phyloP scores from a whole-genome alignment of 2,113 vertebrate species.

The Callopanchax toddi region DNA sequence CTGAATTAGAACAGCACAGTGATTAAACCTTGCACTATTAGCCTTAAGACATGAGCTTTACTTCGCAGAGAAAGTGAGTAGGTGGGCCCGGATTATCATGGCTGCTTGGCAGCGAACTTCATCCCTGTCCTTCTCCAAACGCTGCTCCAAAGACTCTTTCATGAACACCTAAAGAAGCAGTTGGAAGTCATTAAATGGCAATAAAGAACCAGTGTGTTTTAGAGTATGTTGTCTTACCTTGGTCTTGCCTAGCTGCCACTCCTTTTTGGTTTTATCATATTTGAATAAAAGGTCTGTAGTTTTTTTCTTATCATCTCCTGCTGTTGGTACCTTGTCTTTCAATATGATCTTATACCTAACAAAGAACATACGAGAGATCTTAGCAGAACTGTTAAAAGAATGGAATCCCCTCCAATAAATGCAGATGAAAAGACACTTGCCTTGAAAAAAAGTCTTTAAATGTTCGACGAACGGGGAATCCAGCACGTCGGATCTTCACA shows the following conservation, averaged over 20 bases:
- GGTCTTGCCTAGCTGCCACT: constrained; percentile 91
- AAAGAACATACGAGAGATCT: constrained; percentile 11
- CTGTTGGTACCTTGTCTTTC: constrained; percentile 65
- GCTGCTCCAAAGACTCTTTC: constrained; percentile 91
- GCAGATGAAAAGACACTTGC: constrained; percentile 71
- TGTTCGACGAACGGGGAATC: constrained; percentile 88
- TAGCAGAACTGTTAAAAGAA: not conserved
- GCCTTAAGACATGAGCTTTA: constrained; percentile 54
- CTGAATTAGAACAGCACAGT: not conserved
- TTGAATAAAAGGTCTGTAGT: constrained; percentile 81
- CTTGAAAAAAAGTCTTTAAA: constrained; percentile 89
- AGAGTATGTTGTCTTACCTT: constrained; percentile 77
- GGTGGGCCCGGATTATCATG: constrained; percentile 87
- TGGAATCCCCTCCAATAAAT: too few species aligned
- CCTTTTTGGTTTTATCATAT: constrained; percentile 84
- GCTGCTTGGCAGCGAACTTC: constrained; percentile 86
- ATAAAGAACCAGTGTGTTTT: not conserved
- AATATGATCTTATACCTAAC: constrained; percentile 88
- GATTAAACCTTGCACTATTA: not conserved
- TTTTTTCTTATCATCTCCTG: constrained; percentile 79
- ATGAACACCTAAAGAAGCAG: constrained; percentile 85
- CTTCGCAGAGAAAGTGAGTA: constrained; percentile 91
- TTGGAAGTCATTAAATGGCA: too few species aligned
- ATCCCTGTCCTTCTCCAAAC: constrained; percentile 89
- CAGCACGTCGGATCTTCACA: constrained; percentile 91